These are phyloP conservation scores for Brachyistius frenatus DNA, from an alignment of 2,113 vertebrate species.

Conservation along the genomic window DNA sequence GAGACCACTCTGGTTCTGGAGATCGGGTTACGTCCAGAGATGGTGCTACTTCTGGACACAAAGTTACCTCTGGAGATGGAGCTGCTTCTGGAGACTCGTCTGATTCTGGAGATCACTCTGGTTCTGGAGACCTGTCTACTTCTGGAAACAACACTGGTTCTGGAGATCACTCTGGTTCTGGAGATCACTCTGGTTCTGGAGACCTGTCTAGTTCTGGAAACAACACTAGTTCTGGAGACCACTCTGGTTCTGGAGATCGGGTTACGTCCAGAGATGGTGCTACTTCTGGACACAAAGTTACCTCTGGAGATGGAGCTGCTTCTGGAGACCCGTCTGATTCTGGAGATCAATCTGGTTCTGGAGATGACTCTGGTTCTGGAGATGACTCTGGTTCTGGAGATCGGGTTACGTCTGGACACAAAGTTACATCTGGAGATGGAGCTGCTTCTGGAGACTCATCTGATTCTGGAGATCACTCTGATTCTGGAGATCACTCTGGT, in stretches of 20 bases:
- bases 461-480: too few relatives aligned
- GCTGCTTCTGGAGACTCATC: too few relatives aligned
- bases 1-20: conserved; percentile 29
- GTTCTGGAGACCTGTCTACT: neutral
- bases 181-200: conserved; percentile 48
- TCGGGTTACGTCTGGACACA: too few relatives aligned
- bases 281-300: conserved; percentile 36
- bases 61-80: conserved; percentile 19
- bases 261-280: too few relatives aligned
- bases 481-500: too few relatives aligned
- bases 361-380: conserved; percentile 38
- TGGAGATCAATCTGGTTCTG: conserved; percentile 27
- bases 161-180: conserved; percentile 1
- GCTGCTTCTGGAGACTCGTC: conserved; percentile 42
- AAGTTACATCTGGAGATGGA: conserved; percentile 36
- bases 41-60: conserved; percentile 25
- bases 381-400: conserved; percentile 33
- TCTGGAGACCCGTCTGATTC: conserved; percentile 48
- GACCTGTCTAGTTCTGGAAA: conserved; percentile 31
- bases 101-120: conserved; percentile 36
- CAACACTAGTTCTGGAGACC: conserved; percentile 26
- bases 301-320: neutral
- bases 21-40: conserved; percentile 33
- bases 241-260: conserved; percentile 29
- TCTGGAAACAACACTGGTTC: conserved; percentile 41